phyloP scores from a whole-genome alignment of 2,797 vertebrate genomes.

The Rhinogobio ventralis region DNA sequence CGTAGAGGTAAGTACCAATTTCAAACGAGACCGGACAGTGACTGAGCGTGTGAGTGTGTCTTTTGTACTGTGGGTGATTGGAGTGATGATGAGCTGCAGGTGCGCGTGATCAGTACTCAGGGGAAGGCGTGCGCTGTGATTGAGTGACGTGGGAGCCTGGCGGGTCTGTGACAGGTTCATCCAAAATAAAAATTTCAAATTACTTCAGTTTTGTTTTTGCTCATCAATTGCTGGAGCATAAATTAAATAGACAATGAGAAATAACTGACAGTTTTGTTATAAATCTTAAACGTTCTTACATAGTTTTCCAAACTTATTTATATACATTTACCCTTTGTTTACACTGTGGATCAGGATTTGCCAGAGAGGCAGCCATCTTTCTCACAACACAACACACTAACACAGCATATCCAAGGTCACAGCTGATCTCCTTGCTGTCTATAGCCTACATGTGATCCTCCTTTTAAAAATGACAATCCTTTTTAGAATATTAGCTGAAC shows the following conservation, averaged over 20 bases:
- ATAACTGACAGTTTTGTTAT: background rate
- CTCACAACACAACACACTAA: slow-evolving; percentile 28
- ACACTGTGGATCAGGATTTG: background rate
- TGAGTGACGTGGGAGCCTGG: too few relatives aligned
- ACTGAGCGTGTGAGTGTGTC: too few relatives aligned
- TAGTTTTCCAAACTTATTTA: background rate
- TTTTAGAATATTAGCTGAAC: background rate
- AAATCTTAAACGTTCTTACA: background rate
- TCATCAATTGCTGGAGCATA: background rate
- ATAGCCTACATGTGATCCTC: background rate
- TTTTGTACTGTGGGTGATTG: too few relatives aligned
- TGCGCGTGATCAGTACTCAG: too few relatives aligned
- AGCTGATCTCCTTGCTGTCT: background rate
- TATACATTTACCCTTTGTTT: background rate
- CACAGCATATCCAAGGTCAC: slow-evolving; percentile 30
- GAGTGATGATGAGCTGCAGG: too few relatives aligned
- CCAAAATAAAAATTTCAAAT: background rate
- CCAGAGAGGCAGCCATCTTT: background rate
- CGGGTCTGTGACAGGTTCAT: too few relatives aligned
- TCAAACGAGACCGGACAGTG: too few relatives aligned
- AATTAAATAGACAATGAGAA: background rate
- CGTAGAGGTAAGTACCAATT: too few relatives aligned
- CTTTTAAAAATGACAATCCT: background rate
- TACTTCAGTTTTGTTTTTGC: background rate
- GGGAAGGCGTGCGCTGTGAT: too few relatives aligned